Evolutionary conservation across 2,113 vertebrate species (phyloP), one percentile per base, ranked within the genome.

Genomic region (Amazona guildingii): DNA sequence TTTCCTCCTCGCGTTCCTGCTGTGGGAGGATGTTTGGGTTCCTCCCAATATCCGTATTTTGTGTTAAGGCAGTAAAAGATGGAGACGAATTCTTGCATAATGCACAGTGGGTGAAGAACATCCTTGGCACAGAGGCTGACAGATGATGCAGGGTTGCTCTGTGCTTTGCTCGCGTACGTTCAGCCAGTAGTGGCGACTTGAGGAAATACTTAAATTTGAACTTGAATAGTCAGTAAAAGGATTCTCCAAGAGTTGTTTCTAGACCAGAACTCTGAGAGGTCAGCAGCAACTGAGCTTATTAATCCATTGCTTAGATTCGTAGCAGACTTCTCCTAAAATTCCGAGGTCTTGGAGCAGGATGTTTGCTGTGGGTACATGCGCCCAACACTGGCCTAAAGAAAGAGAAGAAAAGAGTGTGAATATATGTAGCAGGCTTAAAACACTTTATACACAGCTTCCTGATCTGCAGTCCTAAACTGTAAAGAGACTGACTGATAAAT

Each of bases 401-500:
- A 52, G 48, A 23, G 37, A 43, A 19, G 49, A 35, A 31, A 54
- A 62, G 57, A 11, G 9, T 24, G 18, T 51, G 69, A 44, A 33
- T 10, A 48, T n/a, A 11, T 11, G 19, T 18, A 44, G 37, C 57
- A 91, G 59, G 17, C 7, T 64, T 31, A 4, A 84, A 84, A 48
- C 37, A 16, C 11, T 35, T 69, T 35, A 43, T 29, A 2, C 29
- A 1, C 6, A 43, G 51, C 54, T 55, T 77, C 88, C 62, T 69
- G 48, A 52, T 79, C 86, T 11, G 39, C 48, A 80, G 31, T 68
- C 69, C 48, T 49, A 35, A 88, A 37, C 68, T 85, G 69, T 2
- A 66, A 75, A 86, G 72, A 88, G 86, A 61, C 76, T 6, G 69
- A n/a, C 80, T 96, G 79, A 94, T 78, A 79, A 88, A 94, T 90